Evolutionary conservation across 1,140 invertebrate genomes (phyloP).

Genomic region (Paramacrobiotus metropolitanus): DNA sequence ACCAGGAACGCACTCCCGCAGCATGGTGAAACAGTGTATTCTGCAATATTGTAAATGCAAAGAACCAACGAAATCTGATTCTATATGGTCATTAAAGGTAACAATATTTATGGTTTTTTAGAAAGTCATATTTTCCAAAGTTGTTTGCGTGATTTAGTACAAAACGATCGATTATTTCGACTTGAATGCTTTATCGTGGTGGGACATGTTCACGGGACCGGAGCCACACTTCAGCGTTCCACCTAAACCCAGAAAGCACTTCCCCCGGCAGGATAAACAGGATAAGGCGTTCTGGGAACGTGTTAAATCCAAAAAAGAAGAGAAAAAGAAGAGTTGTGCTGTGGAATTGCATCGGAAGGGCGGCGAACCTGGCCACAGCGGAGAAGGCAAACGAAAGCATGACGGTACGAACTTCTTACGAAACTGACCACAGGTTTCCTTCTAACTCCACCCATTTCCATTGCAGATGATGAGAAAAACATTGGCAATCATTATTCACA

Average conservation of each 20-base stretch:
- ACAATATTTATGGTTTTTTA: background rate
- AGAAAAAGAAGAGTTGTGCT: background rate
- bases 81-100: conserved; percentile 2
- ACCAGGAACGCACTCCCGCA: background rate
- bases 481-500: too few species aligned
- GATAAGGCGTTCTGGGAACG: background rate
- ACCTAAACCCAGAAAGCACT: background rate
- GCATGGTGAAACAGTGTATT: background rate
- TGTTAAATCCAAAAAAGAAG: background rate
- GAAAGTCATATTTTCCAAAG: background rate
- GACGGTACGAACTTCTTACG: background rate
- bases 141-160: background rate
- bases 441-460: too few species aligned
- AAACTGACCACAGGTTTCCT: too few species aligned
- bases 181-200: background rate
- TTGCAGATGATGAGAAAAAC: too few species aligned
- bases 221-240: conserved; percentile 1
- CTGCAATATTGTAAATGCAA: background rate
- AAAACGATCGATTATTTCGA: background rate
- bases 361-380: background rate
- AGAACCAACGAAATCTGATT: background rate
- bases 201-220: background rate
- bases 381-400: conserved; percentile 3
- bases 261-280: background rate
- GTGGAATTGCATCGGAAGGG: background rate